phyloP scores from a whole-genome alignment of 2,888 invertebrate genomes.

The Amblyjoppa fuscipennis region DNA sequence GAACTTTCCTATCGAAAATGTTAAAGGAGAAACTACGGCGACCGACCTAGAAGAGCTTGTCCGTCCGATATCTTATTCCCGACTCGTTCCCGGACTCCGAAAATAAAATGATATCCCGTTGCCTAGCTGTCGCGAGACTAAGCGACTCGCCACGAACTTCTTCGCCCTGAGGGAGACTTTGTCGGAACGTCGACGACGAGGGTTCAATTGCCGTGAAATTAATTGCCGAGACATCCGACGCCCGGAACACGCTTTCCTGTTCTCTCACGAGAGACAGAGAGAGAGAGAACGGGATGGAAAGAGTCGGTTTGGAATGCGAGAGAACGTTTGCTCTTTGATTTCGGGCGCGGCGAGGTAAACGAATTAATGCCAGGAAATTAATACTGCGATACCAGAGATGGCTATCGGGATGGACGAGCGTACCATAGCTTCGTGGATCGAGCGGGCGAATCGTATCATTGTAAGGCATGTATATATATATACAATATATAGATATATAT shows the following conservation, averaged over 20 bases:
- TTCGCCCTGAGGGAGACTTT: not conserved
- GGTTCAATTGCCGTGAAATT: slow-evolving; percentile 62
- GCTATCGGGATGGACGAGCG: slow-evolving; percentile 36
- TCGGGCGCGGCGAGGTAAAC: slow-evolving; percentile 49
- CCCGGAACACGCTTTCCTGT: not conserved
- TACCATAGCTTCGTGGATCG: not conserved
- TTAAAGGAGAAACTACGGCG: not conserved
- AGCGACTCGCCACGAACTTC: not conserved
- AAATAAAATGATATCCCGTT: not conserved
- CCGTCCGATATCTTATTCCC: not conserved
- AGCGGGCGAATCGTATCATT: slow-evolving; percentile 8
- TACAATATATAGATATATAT: not conserved
- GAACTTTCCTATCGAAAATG: not conserved
- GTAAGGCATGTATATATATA: not conserved
- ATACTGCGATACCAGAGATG: slow-evolving; percentile 49
- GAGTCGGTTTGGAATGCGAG: not conserved
- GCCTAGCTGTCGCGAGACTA: not conserved
- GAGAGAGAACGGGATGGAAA: not conserved
- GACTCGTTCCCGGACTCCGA: not conserved
- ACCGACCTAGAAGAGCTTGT: not conserved
- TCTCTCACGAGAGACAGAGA: not conserved
- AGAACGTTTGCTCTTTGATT: slow-evolving; percentile 57
- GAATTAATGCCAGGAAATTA: slow-evolving; percentile 64
- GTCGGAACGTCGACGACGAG: not conserved
- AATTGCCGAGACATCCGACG: slow-evolving; percentile 47